These are phyloP conservation scores for Panthera tigris DNA, from an alignment of 2,113 vertebrate species.

Conservation along the genomic window DNA sequence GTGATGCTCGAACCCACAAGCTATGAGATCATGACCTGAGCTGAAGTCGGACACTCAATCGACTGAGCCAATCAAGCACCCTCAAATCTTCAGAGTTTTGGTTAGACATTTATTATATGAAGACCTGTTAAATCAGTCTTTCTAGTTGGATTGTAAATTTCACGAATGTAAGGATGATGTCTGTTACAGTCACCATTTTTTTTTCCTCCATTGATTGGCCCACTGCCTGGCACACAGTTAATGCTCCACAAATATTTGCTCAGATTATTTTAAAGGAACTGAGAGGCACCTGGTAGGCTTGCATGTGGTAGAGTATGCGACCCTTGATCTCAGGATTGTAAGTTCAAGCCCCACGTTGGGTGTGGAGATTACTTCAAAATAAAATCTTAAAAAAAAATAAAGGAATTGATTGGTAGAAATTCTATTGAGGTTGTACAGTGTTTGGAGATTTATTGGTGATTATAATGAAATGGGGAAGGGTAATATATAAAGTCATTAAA, in stretches of 20 bases:
- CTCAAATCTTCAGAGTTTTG: neutral
- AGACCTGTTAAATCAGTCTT: neutral
- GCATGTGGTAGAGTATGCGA: no score
- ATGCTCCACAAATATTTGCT: neutral
- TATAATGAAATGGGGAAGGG: neutral
- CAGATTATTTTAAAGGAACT: conserved; percentile 5
- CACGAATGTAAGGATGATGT: neutral
- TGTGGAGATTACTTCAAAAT: no score
- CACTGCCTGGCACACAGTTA: neutral
- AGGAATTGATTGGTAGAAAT: neutral
- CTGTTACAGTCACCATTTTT: neutral
- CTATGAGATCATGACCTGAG: no score
- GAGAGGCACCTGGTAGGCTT: neutral
- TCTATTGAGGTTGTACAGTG: neutral
- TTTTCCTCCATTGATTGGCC: neutral
- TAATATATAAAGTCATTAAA: neutral
- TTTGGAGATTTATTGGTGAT: neutral
- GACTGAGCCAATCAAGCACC: no score
- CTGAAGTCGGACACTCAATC: no score
- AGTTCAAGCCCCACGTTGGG: no score
- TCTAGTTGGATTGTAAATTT: neutral
- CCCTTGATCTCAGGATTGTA: no score
- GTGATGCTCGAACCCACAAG: no score
- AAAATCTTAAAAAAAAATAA: no score
- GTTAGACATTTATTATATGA: neutral